Evolutionary conservation across 2,888 invertebrate genomes (phyloP), one percentile per base, ranked within the genome.

Genomic region (Aradus depressus): DNA sequence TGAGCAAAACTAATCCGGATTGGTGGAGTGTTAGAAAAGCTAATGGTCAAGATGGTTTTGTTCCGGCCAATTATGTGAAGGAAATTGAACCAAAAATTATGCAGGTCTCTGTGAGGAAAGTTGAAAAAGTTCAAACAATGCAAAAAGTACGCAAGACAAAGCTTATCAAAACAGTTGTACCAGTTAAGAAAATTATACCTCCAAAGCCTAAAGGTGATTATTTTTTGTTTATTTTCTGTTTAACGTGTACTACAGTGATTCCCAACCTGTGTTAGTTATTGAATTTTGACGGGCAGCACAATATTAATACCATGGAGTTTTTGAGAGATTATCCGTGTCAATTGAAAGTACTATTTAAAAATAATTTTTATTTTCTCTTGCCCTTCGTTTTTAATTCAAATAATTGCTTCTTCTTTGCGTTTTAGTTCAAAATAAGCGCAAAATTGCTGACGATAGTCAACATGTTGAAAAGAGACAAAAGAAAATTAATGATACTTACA

Each of bases 11-110:
- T 5, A 97, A 96, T 70, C 81, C 85, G 0, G 98, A 98, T 67
- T 97, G 97, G 97, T 98, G 98, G 98, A 90, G 90, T 62, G 89
- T 96, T n/a, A 75, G 92, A 12, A 91, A 91, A 67, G 80, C 82
- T 0, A 90, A 89, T 64, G 86, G 95, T 0, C 79, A 80, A 0
- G 96, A 96, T 63, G 97, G 97, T 1, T 98, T 95, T 68, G 95
- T 97, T 3, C 98, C 98, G 0, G 95, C 93, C 1, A 95, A 92
- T 70, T 97, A 97, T 68, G 90, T 97, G 12, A 77, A 84, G 26
- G 92, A 93, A 70, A 79, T 91, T 41, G 92, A 93, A 59, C 88
- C 93, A 0, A 79, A 91, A 56, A 77, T 89, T 1, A 84, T 87
- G 3, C 73, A 81, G 70, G 80, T 89, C n/a, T 83, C 84, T 67